phyloP scores from a whole-genome alignment of 1,140 invertebrate genomes.

The Streblospio benedicti region DNA sequence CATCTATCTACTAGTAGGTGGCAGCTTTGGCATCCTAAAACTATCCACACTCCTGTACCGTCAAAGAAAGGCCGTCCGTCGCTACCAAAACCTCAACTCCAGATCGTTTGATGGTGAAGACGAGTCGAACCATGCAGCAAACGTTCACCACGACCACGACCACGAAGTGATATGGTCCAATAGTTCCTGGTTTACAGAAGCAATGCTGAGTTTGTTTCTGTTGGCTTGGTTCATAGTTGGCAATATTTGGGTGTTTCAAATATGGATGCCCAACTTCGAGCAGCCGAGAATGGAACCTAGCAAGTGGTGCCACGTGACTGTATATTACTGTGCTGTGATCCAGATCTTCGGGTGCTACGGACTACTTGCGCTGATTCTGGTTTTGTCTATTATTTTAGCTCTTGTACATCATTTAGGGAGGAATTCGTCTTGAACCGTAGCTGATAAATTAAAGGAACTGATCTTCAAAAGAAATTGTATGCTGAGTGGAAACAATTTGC shows the following conservation, averaged over 20 bases:
- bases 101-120: no score
- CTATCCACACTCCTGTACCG: conserved; percentile 54
- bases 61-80: conserved; percentile 53
- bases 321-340: conserved; percentile 42
- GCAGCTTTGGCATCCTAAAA: conserved; percentile 36
- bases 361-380: conserved; percentile 14
- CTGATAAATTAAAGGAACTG: no score
- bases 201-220: conserved; percentile 57
- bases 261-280: conserved; percentile 33
- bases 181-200: conserved; percentile 44
- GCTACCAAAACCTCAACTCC: not conserved
- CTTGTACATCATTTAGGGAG: no score
- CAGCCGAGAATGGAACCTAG: conserved; percentile 53
- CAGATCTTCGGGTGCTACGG: conserved; percentile 61
- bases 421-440: no score
- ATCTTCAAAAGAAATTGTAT: no score
- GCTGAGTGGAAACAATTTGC: no score
- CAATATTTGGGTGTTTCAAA: conserved; percentile 53
- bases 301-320: conserved; percentile 32
- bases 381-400: no score
- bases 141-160: conserved; percentile 37
- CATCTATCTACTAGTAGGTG: conserved; percentile 38
- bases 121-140: no score
- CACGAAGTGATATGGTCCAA: conserved; percentile 25
- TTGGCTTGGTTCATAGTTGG: conserved; percentile 52